Evolutionary conservation across 2,888 invertebrate species (phyloP).

Genomic region (Cosmia pyralina): DNA sequence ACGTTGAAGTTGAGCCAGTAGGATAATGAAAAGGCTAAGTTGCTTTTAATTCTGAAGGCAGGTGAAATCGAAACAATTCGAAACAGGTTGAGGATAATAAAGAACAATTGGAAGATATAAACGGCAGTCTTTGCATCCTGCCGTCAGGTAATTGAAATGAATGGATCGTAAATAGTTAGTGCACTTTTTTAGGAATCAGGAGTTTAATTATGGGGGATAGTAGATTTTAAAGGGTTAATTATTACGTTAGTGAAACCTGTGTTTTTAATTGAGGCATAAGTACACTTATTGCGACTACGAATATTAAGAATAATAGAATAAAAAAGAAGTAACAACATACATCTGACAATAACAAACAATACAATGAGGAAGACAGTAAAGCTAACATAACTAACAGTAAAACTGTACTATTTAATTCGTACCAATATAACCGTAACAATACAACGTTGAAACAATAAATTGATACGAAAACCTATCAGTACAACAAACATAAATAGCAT

Average conservation of each 20-base stretch:
- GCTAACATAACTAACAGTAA: slow-evolving; percentile 15
- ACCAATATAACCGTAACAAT: slow-evolving; percentile 47
- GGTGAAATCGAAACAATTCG: slow-evolving; percentile 47
- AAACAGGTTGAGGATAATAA: slow-evolving; percentile 39
- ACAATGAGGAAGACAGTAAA: slow-evolving; percentile 17
- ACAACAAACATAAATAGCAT: slow-evolving; percentile 58
- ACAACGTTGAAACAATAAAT: slow-evolving; percentile 42
- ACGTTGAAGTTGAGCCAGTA: slow-evolving; percentile 7
- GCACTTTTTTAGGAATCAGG: slow-evolving; percentile 22
- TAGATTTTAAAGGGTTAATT: slow-evolving; percentile 1
- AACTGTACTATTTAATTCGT: slow-evolving; percentile 36
- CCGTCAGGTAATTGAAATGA: slow-evolving; percentile 35
- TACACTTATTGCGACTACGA: not conserved
- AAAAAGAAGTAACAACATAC: not conserved
- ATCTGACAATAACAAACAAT: slow-evolving; percentile 1
- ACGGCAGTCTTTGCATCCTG: slow-evolving; percentile 26
- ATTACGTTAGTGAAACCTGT: not conserved
- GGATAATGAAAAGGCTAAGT: slow-evolving; percentile 25
- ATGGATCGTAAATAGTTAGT: slow-evolving; percentile 38
- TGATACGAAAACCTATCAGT: slow-evolving; percentile 44
- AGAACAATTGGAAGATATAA: slow-evolving; percentile 52
- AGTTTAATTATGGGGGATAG: slow-evolving; percentile 14
- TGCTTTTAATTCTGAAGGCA: slow-evolving; percentile 36
- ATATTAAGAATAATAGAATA: not conserved
- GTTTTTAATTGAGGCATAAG: not conserved